Evolutionary conservation across 2,888 invertebrate species (phyloP).

Genomic region (Eurois occulta): DNA sequence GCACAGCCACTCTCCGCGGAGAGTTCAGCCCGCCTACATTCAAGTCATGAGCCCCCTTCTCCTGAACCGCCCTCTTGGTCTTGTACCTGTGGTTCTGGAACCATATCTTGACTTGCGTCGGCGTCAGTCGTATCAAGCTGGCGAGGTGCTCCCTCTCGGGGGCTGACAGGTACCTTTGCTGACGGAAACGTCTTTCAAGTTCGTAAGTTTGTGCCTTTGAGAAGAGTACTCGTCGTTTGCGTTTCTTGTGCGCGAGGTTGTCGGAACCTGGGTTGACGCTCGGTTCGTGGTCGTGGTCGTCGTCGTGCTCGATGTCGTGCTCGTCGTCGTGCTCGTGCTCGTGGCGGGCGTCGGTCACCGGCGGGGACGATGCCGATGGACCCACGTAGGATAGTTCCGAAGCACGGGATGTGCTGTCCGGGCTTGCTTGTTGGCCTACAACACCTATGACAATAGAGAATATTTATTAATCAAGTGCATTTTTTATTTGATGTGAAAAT

Average conservation of each 20-base stretch:
- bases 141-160: conserved; percentile 99
- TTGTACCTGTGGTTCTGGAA: conserved; percentile 99
- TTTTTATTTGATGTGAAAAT: not conserved
- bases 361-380: conserved; percentile 82
- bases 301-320: conserved; percentile 91
- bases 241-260: conserved; percentile 94
- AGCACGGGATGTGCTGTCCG: conserved; percentile 96
- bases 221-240: conserved; percentile 98
- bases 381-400: conserved; percentile 93
- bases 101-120: conserved; percentile 99
- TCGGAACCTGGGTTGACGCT: conserved; percentile 80
- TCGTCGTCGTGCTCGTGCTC: conserved; percentile 86
- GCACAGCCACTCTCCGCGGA: conserved; percentile 97
- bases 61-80: conserved; percentile 99
- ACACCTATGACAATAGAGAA: conserved; percentile 81
- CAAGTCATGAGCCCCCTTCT: conserved; percentile 94
- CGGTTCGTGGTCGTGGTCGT: conserved; percentile 89
- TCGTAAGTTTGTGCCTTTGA: conserved; percentile 99
- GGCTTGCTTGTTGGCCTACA: conserved; percentile 94
- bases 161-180: conserved; percentile 98
- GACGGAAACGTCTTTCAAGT: conserved; percentile 97
- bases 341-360: conserved; percentile 78
- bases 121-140: conserved; percentile 97
- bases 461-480: conserved; percentile 18
- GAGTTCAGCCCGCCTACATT: conserved; percentile 93